Percentiles rank a stretch among this genome's conserved stretches.
These are phyloP conservation scores for Bos taurus DNA, from an alignment of 2,113 vertebrate genomes.

Conservation along the genomic window ARS-UCD2.0 NC_037350.1:48974001-48974500, in stretches of 20 bases:
- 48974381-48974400: not conserved
- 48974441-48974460: not conserved
- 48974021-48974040: not conserved
- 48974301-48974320: not conserved
- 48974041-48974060: not conserved
- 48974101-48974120: not conserved
- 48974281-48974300: not conserved
- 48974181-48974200: not conserved
- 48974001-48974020: not conserved
- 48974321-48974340: not conserved
- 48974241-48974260: not conserved
- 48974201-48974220: not conserved
- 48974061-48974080: not conserved
- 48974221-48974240: not conserved
- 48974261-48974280: not conserved
- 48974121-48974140: not conserved
- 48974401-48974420: not conserved
- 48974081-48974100: not conserved
- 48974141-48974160: no score
- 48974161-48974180: not conserved
- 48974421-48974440: not conserved
- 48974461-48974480: not conserved
- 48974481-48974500: accelerated
- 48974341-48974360: not conserved
- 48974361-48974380: not conserved